Evolutionary conservation across 92 coral and sea anemone genomes (phyloP), one percentile per base, ranked within the genome.

Genomic region (Siderastrea siderea): DNA sequence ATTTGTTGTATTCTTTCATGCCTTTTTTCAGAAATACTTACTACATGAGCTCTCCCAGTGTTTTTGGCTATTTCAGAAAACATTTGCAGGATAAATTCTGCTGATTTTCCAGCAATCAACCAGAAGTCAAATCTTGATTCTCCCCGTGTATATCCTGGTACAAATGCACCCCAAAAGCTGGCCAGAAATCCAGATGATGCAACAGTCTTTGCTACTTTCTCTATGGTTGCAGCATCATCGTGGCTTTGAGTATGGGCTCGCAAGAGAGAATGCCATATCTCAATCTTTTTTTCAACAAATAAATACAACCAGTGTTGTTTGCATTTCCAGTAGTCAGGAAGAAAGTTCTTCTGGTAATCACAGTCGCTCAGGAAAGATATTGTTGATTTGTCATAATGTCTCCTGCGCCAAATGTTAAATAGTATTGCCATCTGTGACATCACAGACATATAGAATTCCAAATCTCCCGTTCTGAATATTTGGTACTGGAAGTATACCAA

Each of bases 331-430:
- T 91, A 91, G 1, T 70, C 50, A 1, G 90, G 90, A 47, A 85
- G 85, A 46, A 58, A 50, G 53, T 52, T 60, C 52, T 68, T 80
- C 64, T 92, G 95, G 63, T 85, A 85, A 12, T 85, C 87, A 53
- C 67, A 68, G 78, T 92, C 92, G 84, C 94, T 92, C 5, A 88
- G 63, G 26, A 80, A 82, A 9, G 95, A 92, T 4, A 92, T 13
- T 19, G 93, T 74, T 44, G 95, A 85, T 50, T 86, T 93, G 89
- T 93, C 82, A 57, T 93, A 93, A 60, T 93, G 93, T 44, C 54
- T 77, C 44, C 93, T 65, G 6, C 81, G 51, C 93, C 95, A 91
- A 16, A 84, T 62, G 45, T 74, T 77, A 58, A 84, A 92, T 0
- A 79, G 71, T 12, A 89, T 75, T 1, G 93, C 87, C 71, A 88